Percentiles rank a stretch among this genome's conserved stretches.
Conservation (phyloP, 2,888 invertebrate species). For the Muschampia plurimacula region DNA sequence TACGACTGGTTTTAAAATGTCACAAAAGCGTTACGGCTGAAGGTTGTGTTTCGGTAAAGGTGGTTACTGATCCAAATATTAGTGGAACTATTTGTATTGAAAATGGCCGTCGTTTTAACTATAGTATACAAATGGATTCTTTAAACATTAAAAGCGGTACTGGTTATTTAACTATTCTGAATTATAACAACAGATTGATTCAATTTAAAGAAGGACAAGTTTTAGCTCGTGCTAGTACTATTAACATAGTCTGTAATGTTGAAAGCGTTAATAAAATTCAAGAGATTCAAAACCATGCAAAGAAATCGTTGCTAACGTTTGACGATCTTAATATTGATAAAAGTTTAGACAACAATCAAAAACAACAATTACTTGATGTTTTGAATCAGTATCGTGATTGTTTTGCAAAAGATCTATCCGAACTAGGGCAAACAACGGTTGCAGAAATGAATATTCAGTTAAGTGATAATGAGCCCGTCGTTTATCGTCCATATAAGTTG, state of each 20-base stretch:
- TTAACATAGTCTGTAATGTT: background rate
- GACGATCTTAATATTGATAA: background rate
- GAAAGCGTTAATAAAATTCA: background rate
- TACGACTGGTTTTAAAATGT: background rate
- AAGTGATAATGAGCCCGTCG: background rate
- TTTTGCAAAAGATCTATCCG: background rate
- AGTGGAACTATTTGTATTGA: background rate
- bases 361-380: background rate
- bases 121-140: background rate
- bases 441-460: background rate
- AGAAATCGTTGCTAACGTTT: background rate
- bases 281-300: background rate
- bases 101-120: background rate
- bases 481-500: background rate
- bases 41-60: background rate
- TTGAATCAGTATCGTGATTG: background rate
- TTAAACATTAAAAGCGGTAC: background rate
- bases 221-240: background rate
- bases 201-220: background rate
- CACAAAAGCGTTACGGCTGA: background rate
- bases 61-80: background rate
- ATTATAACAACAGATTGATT: background rate
- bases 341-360: background rate
- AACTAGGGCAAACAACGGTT: background rate
- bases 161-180: background rate